A percentile compares a stretch with the other conserved stretches of the same genome.
phyloP scores from a whole-genome alignment of 1,140 invertebrate genomes.

The Philaenus spumarius region DNA sequence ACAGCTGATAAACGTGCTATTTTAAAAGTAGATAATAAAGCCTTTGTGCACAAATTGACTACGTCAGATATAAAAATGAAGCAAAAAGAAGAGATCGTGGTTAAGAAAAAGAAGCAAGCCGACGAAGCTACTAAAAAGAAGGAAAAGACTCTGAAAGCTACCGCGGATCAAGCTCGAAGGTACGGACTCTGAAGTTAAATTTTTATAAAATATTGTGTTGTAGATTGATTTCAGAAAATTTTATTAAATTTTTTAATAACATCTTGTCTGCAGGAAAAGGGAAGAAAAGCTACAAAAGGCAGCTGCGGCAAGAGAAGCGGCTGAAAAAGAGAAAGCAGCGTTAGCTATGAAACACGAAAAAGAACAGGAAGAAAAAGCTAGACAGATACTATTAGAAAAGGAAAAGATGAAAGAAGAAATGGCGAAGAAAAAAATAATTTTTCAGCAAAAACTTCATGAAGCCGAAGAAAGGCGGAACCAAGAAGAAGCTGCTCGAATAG shows the following conservation, averaged over 20 bases:
- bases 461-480: slow-evolving; percentile 11
- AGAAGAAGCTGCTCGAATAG: slow-evolving; percentile 14
- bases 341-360: slow-evolving; percentile 1
- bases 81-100: slow-evolving; percentile 7
- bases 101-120: neutral
- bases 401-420: slow-evolving; percentile 16
- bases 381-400: slow-evolving; percentile 2
- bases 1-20: too few relatives aligned
- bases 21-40: too few relatives aligned
- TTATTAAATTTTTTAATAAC: neutral
- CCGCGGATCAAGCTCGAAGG: neutral
- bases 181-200: neutral
- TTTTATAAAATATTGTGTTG: neutral
- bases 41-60: neutral
- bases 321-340: slow-evolving; percentile 16
- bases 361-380: slow-evolving; percentile 13
- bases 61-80: neutral
- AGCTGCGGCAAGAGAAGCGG: slow-evolving; percentile 10
- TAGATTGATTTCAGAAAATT: neutral
- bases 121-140: slow-evolving; percentile 15
- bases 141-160: slow-evolving; percentile 6
- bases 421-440: slow-evolving; percentile 1
- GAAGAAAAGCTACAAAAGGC: slow-evolving; percentile 14
- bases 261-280: slow-evolving; percentile 1
- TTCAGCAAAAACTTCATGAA: slow-evolving; percentile 11